These are phyloP conservation scores for Tenthredo mesomela DNA, from an alignment of 2,888 invertebrate genomes.

Conservation along the genomic window DNA sequence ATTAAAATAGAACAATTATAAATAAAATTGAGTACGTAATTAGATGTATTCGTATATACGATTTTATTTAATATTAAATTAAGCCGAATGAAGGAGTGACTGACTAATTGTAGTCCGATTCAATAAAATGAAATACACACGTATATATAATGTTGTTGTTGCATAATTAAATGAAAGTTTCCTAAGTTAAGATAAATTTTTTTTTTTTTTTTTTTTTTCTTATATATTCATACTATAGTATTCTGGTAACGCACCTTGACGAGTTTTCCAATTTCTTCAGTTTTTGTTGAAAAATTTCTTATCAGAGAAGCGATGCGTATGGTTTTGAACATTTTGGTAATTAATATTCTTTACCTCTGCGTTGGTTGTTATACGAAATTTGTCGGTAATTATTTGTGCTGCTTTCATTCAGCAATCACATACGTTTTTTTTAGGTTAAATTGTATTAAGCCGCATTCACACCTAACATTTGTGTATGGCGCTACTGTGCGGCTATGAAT, in stretches of 20 bases:
- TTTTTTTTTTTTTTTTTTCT: too few relatives aligned
- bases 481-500: background rate
- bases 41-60: background rate
- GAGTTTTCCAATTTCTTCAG: conserved; percentile 67
- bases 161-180: background rate
- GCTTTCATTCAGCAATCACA: background rate
- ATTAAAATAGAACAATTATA: conserved; percentile 20
- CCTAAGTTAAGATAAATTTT: background rate
- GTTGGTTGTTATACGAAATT: background rate
- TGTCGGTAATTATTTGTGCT: background rate
- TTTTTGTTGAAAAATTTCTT: conserved; percentile 62
- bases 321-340: conserved; percentile 36
- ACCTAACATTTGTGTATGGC: background rate
- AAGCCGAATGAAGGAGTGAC: background rate
- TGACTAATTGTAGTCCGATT: background rate
- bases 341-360: background rate
- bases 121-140: background rate
- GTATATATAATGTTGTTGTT: background rate
- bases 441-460: background rate
- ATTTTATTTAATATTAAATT: background rate
- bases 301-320: conserved; percentile 56
- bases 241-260: conserved; percentile 67
- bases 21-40: conserved; percentile 1
- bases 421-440: conserved; percentile 32
- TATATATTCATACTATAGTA: background rate